Percentiles rank a stretch among this genome's conserved stretches.
These are phyloP conservation scores for Sebastes hopkinsi DNA, from an alignment of 2,797 vertebrate species.

Conservation along the genomic window DNA sequence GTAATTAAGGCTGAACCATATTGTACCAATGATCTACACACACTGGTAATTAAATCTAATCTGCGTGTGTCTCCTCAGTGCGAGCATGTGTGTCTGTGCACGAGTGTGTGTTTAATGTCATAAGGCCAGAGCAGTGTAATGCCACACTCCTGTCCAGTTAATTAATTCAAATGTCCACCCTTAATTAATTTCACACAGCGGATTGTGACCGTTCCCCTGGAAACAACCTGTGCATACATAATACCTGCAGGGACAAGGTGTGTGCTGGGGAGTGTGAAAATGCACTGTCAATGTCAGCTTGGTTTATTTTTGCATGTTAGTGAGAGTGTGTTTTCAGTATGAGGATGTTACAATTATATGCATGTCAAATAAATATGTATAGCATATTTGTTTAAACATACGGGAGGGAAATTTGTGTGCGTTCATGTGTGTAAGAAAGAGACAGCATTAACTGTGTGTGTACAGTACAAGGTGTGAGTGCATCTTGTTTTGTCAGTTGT, in stretches of 20 bases:
- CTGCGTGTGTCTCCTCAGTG: conserved; percentile 36
- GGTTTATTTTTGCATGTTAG: neutral
- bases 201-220: conserved; percentile 61
- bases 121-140: conserved; percentile 66
- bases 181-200: conserved; percentile 73
- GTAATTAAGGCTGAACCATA: conserved; percentile 68
- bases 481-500: neutral
- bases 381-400: neutral
- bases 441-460: neutral
- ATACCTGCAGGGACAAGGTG: conserved; percentile 21
- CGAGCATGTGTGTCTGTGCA: conserved; percentile 8
- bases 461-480: neutral
- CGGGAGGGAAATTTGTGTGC: neutral
- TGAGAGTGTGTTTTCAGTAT: neutral
- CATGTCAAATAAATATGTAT: neutral
- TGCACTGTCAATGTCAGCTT: neutral
- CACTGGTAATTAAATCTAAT: conserved; percentile 72
- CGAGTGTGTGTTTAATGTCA: conserved; percentile 65
- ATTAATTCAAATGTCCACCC: conserved; percentile 77
- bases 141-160: conserved; percentile 67
- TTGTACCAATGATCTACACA: conserved; percentile 64
- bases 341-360: neutral
- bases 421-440: neutral
- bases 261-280: conserved; percentile 14
- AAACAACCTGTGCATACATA: conserved; percentile 62